Evolutionary conservation across 1,140 invertebrate species (phyloP).

Genomic region (Dendrolimus punctatus): DNA sequence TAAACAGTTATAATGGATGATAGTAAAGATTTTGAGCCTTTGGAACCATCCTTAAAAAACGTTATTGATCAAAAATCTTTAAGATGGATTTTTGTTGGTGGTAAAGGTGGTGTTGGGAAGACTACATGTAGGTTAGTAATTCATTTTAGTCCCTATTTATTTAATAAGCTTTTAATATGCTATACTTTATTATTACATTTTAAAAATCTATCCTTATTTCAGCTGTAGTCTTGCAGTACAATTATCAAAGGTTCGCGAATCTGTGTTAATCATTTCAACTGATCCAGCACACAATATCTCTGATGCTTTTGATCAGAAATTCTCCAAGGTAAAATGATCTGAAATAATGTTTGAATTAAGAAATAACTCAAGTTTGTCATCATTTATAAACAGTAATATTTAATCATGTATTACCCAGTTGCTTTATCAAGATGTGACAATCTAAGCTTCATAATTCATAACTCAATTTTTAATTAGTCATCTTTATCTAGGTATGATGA

Average conservation of each 20-base stretch:
- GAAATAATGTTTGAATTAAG: no score
- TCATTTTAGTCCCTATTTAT: no score
- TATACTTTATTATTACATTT: neutral
- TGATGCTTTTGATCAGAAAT: slow-evolving; percentile 98
- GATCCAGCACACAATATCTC: slow-evolving; percentile 99
- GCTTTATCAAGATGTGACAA: no score
- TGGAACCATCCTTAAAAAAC: slow-evolving; percentile 90
- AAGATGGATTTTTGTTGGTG: slow-evolving; percentile 98
- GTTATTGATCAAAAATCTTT: slow-evolving; percentile 93
- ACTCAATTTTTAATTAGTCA: no score
- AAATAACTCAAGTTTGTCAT: no score
- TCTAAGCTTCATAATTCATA: no score
- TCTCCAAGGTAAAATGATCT: slow-evolving; percentile 81
- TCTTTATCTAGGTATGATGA: no score
- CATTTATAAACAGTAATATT: no score
- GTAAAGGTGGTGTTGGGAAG: slow-evolving; percentile 98
- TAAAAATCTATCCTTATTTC: slow-evolving; percentile 34
- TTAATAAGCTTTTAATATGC: no score
- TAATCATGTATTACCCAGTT: no score
- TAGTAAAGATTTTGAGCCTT: slow-evolving; percentile 45
- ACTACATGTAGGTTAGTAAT: slow-evolving; percentile 94
- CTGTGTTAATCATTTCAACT: slow-evolving; percentile 98
- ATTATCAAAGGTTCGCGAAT: slow-evolving; percentile 92
- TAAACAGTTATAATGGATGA: slow-evolving; percentile 36
- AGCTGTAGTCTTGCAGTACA: slow-evolving; percentile 98